A percentile compares a stretch with the other conserved stretches of the same genome.
These are phyloP conservation scores for Odontesthes bonariensis DNA, from an alignment of 2,113 vertebrate species.

Conservation along the genomic window DNA sequence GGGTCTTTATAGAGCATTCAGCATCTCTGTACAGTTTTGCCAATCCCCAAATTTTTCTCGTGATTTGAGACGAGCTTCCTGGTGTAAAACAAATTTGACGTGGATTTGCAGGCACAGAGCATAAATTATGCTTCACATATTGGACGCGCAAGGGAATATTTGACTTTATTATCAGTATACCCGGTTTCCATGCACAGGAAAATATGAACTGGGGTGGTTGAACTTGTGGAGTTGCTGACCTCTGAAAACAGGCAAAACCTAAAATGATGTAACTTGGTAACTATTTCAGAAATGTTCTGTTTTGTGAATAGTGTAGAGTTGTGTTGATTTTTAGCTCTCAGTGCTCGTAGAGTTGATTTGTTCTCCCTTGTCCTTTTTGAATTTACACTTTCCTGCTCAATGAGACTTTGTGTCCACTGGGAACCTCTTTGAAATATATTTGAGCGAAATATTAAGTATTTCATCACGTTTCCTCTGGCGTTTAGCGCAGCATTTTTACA, in stretches of 20 bases:
- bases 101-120: background rate
- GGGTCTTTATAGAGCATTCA: slow-evolving; percentile 18
- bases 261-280: slow-evolving; percentile 18
- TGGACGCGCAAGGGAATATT: background rate
- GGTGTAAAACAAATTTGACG: background rate
- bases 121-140: background rate
- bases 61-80: slow-evolving; percentile 1
- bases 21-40: slow-evolving; percentile 29
- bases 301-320: slow-evolving; percentile 17
- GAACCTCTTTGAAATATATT: slow-evolving; percentile 44
- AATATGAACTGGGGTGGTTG: slow-evolving; percentile 47
- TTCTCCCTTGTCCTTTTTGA: slow-evolving; percentile 16
- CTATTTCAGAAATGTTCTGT: slow-evolving; percentile 6
- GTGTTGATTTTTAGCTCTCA: slow-evolving; percentile 4
- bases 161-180: background rate
- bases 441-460: background rate
- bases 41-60: slow-evolving; percentile 51
- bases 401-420: slow-evolving; percentile 55
- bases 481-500: background rate
- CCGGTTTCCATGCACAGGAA: slow-evolving; percentile 2
- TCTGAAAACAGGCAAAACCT: slow-evolving; percentile 11
- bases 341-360: slow-evolving; percentile 4
- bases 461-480: background rate
- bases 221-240: slow-evolving; percentile 28
- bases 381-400: slow-evolving; percentile 7